A percentile compares a stretch with the other conserved stretches of the same genome.
These are phyloP conservation scores for Chalcosyrphus nemorum DNA, from an alignment of 2,888 invertebrate species.

Conservation along the genomic window DNA sequence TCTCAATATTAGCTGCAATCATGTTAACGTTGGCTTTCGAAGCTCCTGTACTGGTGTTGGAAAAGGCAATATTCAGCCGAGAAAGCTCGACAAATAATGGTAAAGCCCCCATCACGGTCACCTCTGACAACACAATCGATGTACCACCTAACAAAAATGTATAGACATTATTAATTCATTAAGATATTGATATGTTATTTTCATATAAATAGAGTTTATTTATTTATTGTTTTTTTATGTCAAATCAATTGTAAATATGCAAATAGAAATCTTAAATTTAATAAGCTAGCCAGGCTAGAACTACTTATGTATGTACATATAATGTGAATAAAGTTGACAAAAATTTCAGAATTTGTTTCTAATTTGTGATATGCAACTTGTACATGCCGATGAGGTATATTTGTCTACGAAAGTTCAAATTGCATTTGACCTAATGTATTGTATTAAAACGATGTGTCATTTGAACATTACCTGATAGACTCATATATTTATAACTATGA, in stretches of 20 bases:
- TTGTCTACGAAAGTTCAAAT: no score
- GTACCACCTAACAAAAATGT: background rate
- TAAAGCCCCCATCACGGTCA: background rate
- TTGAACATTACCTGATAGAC: no score
- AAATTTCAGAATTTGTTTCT: no score
- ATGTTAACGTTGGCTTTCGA: slow-evolving; percentile 79
- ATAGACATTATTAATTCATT: background rate
- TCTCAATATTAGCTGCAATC: slow-evolving; percentile 73
- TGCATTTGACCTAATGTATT: no score
- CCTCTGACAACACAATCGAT: background rate
- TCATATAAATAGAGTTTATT: background rate
- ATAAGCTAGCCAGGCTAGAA: no score
- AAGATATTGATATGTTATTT: background rate
- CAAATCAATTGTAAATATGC: background rate
- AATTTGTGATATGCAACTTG: no score
- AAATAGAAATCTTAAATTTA: no score
- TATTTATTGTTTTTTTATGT: background rate
- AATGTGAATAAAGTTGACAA: no score
- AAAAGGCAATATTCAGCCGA: slow-evolving; percentile 71
- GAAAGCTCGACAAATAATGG: background rate
- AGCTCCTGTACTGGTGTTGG: slow-evolving; percentile 79
- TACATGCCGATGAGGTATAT: no score
- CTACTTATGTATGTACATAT: no score
- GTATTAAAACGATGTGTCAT: no score
- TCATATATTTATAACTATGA: no score